Conservation (phyloP, 37 sponge, comb jelly and placozoan species). For the Halisarca cf. caerulea region DNA sequence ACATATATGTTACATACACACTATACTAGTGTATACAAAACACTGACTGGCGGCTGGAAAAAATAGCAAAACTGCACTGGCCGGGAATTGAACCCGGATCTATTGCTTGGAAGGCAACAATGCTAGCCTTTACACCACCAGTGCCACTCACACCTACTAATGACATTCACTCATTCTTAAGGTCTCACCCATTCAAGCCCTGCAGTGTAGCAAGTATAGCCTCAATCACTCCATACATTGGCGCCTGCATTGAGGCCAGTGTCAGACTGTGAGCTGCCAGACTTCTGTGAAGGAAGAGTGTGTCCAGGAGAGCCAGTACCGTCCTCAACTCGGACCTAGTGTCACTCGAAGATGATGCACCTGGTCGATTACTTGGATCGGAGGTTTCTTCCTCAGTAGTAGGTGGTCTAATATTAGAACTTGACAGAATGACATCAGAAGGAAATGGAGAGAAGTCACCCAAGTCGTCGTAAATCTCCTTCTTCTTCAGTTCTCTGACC, state of each 20-base stretch:
- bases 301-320: neutral
- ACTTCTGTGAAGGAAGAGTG: constrained; percentile 38
- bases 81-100: constrained; percentile 54
- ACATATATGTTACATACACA: no score
- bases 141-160: no score
- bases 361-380: no score
- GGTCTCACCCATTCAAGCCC: neutral
- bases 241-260: constrained; percentile 51
- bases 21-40: no score
- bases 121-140: constrained; percentile 33
- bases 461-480: neutral
- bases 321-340: neutral
- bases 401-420: no score
- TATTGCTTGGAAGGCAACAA: constrained; percentile 42
- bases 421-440: neutral
- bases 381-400: no score
- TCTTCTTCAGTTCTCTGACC: neutral
- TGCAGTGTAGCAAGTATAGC: constrained; percentile 38
- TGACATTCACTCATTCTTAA: neutral
- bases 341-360: no score
- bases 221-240: constrained; percentile 77
- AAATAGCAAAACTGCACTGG: constrained; percentile 30
- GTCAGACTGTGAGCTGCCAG: constrained; percentile 33
- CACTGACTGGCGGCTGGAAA: neutral
- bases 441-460: neutral